These are phyloP conservation scores for Neosalanx taihuensis DNA, from an alignment of 2,797 vertebrate species.

Conservation along the genomic window DNA sequence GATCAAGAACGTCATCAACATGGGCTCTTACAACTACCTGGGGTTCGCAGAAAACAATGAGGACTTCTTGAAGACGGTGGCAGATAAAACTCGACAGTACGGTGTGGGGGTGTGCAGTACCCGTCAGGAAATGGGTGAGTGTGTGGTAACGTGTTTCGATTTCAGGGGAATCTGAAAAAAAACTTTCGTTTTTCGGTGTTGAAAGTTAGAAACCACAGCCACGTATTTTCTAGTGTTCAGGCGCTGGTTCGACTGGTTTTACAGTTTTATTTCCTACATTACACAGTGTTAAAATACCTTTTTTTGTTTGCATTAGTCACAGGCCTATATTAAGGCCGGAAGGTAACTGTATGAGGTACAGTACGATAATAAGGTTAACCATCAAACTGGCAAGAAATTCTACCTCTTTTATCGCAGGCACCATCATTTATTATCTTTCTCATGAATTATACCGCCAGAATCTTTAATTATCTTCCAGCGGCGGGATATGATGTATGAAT, in stretches of 20 bases:
- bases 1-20: conserved; percentile 88
- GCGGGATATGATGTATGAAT: conserved; percentile 57
- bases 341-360: neutral
- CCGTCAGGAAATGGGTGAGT: conserved; percentile 89
- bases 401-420: conserved; percentile 29
- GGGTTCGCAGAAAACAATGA: conserved; percentile 84
- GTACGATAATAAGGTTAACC: conserved; percentile 10
- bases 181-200: too few relatives aligned
- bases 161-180: neutral
- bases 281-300: neutral
- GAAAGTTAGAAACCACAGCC: too few relatives aligned
- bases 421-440: conserved; percentile 50
- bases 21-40: conserved; percentile 97
- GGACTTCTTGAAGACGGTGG: conserved; percentile 84
- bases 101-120: conserved; percentile 86
- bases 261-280: too few relatives aligned
- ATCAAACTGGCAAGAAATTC: conserved; percentile 38
- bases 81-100: conserved; percentile 70
- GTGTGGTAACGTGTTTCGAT: neutral
- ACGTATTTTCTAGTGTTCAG: neutral
- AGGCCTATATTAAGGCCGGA: neutral
- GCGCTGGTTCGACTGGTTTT: neutral
- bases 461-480: conserved; percentile 64
- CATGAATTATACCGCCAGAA: conserved; percentile 48
- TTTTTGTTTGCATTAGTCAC: neutral